These are phyloP conservation scores for Galerucella nymphaeae DNA, from an alignment of 2,888 invertebrate genomes.

Conservation along the genomic window DNA sequence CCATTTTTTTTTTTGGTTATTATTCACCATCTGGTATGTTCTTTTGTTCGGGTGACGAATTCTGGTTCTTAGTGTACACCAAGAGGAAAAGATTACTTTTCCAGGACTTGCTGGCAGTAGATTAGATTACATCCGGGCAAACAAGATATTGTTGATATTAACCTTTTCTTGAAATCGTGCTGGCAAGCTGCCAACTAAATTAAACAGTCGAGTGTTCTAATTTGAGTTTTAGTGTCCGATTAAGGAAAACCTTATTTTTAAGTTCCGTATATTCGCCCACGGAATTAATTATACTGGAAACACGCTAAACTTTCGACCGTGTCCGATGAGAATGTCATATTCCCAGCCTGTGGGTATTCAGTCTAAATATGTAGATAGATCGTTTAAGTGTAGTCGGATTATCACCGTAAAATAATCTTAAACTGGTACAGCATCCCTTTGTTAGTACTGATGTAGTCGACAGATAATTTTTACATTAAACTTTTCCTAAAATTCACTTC, in stretches of 20 bases:
- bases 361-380: neutral
- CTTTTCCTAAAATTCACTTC: too few relatives aligned
- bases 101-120: neutral
- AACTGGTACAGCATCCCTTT: too few relatives aligned
- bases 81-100: neutral
- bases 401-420: too few relatives aligned
- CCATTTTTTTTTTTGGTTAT: too few relatives aligned
- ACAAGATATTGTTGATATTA: constrained; percentile 10
- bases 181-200: constrained; percentile 5
- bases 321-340: constrained; percentile 2
- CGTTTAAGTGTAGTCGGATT: neutral
- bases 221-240: neutral
- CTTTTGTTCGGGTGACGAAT: too few relatives aligned
- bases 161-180: neutral
- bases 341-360: neutral
- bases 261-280: neutral
- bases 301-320: constrained; percentile 9
- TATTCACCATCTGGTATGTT: too few relatives aligned
- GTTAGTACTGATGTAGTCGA: too few relatives aligned
- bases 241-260: constrained; percentile 3
- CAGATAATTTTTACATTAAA: neutral
- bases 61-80: neutral
- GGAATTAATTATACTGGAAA: constrained; percentile 6
- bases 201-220: constrained; percentile 8
- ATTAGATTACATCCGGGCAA: neutral